phyloP scores from a whole-genome alignment of 2,113 vertebrate species.

The Anhinga anhinga region DNA sequence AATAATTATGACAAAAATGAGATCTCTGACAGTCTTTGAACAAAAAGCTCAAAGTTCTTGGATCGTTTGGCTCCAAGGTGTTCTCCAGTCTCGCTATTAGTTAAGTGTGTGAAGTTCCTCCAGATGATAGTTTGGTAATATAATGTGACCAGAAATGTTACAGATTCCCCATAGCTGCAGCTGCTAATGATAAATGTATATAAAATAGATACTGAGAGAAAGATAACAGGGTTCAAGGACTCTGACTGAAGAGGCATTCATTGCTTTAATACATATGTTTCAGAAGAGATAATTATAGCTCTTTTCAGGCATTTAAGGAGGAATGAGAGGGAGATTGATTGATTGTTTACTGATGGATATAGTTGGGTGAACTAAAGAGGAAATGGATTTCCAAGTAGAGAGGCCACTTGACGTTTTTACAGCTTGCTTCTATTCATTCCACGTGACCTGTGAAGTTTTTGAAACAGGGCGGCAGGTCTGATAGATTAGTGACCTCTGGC shows the following conservation, averaged over 20 bases:
- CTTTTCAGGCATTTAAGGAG: neutral
- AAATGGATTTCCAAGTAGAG: conserved; percentile 42
- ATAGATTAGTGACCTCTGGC: conserved; percentile 29
- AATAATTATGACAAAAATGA: neutral
- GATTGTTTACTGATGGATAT: conserved; percentile 45
- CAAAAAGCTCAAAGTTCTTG: neutral
- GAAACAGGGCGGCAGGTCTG: neutral
- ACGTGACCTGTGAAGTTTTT: conserved; percentile 35
- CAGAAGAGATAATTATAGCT: conserved; percentile 14
- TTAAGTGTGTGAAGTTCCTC: neutral
- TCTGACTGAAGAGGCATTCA: neutral
- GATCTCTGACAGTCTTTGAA: neutral
- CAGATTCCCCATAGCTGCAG: neutral
- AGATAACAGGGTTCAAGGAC: conserved; percentile 20
- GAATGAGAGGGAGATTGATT: neutral
- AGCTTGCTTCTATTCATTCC: conserved; percentile 17
- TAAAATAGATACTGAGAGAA: neutral
- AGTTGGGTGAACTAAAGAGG: conserved; percentile 35
- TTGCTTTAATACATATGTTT: neutral
- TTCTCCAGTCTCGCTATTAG: neutral
- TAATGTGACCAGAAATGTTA: neutral
- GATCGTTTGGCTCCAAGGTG: neutral
- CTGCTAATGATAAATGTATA: neutral
- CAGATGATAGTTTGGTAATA: neutral
- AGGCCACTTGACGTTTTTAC: conserved; percentile 53